These are phyloP conservation scores for Andrena praecox DNA, from an alignment of 2,888 invertebrate species.

Conservation along the genomic window DNA sequence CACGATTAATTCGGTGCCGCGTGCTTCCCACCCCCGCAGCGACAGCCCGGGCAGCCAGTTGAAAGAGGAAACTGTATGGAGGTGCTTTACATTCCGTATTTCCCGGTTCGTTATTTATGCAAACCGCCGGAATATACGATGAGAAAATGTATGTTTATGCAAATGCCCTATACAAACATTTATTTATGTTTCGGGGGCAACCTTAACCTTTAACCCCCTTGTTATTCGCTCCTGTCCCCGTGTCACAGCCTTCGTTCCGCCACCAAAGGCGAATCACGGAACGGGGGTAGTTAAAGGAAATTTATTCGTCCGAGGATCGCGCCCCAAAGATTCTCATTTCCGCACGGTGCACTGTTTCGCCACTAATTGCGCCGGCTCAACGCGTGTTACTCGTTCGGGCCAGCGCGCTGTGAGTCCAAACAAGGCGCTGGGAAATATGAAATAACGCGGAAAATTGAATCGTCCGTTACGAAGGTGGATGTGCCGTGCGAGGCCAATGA, in stretches of 20 bases:
- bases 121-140: conserved; percentile 76
- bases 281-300: conserved; percentile 5
- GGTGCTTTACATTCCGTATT: conserved; percentile 77
- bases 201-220: conserved; percentile 69
- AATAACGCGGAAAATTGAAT: conserved; percentile 18
- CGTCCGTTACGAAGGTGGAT: neutral
- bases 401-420: neutral
- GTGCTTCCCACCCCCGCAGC: neutral
- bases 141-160: conserved; percentile 78
- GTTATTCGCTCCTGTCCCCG: conserved; percentile 8
- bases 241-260: conserved; percentile 9
- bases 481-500: neutral
- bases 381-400: neutral
- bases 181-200: conserved; percentile 69
- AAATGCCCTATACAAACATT: conserved; percentile 70
- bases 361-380: conserved; percentile 14
- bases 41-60: conserved; percentile 21
- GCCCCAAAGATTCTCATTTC: neutral
- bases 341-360: neutral
- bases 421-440: conserved; percentile 8
- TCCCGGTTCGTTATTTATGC: conserved; percentile 80
- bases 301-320: conserved; percentile 25
- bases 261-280: neutral
- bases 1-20: conserved; percentile 61
- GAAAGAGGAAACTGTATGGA: conserved; percentile 53